phyloP scores from a whole-genome alignment of 2,797 vertebrate genomes.

The Lepus townsendii region DNA sequence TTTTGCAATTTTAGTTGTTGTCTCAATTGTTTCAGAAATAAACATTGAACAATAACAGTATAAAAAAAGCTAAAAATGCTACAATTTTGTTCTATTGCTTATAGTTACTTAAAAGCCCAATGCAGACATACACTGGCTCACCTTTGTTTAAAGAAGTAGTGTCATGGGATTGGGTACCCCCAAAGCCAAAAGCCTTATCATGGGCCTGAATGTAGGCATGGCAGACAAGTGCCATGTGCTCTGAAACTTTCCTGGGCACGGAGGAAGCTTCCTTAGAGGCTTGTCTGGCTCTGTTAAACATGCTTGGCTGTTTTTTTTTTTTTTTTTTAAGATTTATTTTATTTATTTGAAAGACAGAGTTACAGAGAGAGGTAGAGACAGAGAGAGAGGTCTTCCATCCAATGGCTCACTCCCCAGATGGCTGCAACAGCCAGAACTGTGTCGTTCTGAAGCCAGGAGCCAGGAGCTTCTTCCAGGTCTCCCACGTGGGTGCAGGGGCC shows the following conservation, averaged over 20 bases:
- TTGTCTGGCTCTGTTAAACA: neutral
- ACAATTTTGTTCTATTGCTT: neutral
- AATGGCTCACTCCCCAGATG: too few relatives aligned
- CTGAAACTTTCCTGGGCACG: neutral
- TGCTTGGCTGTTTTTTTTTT: accelerated
- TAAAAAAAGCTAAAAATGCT: neutral
- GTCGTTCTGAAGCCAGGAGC: too few relatives aligned
- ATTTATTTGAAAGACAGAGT: too few relatives aligned
- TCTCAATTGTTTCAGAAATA: constrained; percentile 44
- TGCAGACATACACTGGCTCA: neutral
- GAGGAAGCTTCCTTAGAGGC: neutral
- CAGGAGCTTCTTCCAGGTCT: too few relatives aligned
- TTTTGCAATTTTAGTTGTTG: neutral
- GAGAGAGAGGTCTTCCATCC: too few relatives aligned
- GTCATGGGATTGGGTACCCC: neutral
- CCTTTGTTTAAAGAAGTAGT: neutral
- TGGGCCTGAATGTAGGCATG: neutral
- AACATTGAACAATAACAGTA: neutral
- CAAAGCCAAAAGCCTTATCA: neutral
- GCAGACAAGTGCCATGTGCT: neutral
- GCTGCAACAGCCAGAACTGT: too few relatives aligned
- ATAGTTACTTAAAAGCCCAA: neutral
- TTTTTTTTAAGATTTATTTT: too few relatives aligned
- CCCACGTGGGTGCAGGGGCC: too few relatives aligned
- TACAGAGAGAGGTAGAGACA: too few relatives aligned